Base-by-base conservation (phyloP, 1,140 invertebrate genomes). In the Hermetia illucens region DNA sequence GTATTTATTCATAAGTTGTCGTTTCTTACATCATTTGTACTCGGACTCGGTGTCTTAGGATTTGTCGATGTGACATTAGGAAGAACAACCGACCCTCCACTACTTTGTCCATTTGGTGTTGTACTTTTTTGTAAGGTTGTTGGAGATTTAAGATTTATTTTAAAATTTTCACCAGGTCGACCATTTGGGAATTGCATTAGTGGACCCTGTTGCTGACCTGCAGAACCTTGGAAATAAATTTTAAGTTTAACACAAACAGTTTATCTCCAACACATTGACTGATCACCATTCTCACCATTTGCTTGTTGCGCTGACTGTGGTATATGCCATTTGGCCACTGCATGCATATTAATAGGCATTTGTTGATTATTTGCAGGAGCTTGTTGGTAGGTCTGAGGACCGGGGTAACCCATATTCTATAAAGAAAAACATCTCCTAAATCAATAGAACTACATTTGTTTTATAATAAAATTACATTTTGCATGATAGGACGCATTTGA, bases 41-140 rank as follows among this genome's bases (percentile, higher is more conserved):
- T 75, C 20, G 81, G 79, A 62, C 79, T 82, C 39, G 82, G 82
- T 30, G 81, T 84, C 64, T 83, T 84, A 38, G 80, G 79, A 61
- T 81, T 79, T 33, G 81, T 83, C 24, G 81, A 84, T 34, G 78
- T 78, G 36, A 83, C 79, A 41, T 75, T 64, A 4, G 58, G 52
- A 34, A 58, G 44, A 25, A 45, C 42, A 32, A 34, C 21, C 44
- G 8, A 32, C 21, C 41, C 24, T 17, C 43, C 40, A 5, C 43
- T 18, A 32, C 47, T 53, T 9, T 36, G 17, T 21, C 30, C 34
- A 34, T 52, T 65, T 57, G 49, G 56, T 46, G 43, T 42, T 44
- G 47, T 58, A 40, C 53, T 55, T 44, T 58, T 58, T 53, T 54
- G 48, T 39, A 58, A 44, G 52, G 55, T 46, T 44, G 51, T 62